phyloP scores from a whole-genome alignment of 2,797 vertebrate genomes.

The Coreius guichenoti region DNA sequence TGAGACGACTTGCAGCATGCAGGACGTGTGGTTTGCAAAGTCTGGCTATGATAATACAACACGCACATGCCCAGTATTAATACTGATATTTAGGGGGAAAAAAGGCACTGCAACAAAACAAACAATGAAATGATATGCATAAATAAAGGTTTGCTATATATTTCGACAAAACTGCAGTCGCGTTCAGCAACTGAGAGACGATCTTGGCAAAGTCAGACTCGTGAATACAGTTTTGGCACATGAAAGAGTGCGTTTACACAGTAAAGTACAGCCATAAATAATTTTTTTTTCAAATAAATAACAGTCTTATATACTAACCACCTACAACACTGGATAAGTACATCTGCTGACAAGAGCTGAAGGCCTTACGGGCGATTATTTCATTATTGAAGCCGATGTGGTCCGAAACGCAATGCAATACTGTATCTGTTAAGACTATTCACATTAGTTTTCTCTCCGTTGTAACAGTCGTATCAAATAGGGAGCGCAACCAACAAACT shows the following conservation, averaged over 20 bases:
- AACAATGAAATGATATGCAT: not conserved
- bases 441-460: conserved; percentile 1
- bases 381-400: conserved; percentile 12
- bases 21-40: conserved; percentile 30
- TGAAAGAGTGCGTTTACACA: conserved; percentile 25
- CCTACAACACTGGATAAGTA: conserved; percentile 47
- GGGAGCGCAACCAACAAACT: not conserved
- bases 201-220: conserved; percentile 38
- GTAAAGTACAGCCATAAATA: conserved; percentile 34
- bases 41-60: conserved; percentile 39
- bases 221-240: conserved; percentile 51
- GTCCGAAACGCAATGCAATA: conserved; percentile 17
- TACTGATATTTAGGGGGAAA: conserved; percentile 16
- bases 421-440: conserved; percentile 18
- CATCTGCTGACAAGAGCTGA: not conserved
- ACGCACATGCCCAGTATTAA: conserved; percentile 23
- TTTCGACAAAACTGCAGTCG: not conserved
- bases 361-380: conserved; percentile 13
- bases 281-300: conserved; percentile 38
- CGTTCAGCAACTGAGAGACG: not conserved
- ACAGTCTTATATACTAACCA: conserved; percentile 24
- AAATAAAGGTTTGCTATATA: not conserved
- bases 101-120: conserved; percentile 40
- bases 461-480: conserved; percentile 54
- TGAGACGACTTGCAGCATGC: conserved; percentile 46